Conservation (phyloP, 37 sponge, comb jelly and placozoan genomes). For the Eunapius fragilis region DNA sequence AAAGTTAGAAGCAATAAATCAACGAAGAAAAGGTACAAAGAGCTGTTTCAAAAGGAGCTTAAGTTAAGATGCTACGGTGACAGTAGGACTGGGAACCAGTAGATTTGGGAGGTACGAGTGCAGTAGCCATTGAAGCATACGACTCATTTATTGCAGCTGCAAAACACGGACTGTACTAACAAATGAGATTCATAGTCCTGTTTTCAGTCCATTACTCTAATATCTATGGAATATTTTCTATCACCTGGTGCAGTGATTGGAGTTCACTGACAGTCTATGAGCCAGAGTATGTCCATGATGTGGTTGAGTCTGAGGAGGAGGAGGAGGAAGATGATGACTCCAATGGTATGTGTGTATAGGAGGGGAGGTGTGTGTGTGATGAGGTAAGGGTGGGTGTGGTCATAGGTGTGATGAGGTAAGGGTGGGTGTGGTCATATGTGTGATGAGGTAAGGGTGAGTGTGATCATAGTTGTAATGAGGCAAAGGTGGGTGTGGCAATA, state of each 20-base stretch:
- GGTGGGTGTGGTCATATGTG: background rate
- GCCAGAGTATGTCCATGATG: slow-evolving; percentile 62
- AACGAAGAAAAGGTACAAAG: too few relatives aligned
- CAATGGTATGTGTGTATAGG: slow-evolving; percentile 53
- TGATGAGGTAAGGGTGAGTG: background rate
- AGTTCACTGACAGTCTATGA: slow-evolving; percentile 42
- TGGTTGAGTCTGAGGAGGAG: slow-evolving; percentile 55
- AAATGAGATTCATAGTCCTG: too few relatives aligned
- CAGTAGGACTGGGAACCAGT: too few relatives aligned
- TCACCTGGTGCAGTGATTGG: slow-evolving; percentile 63
- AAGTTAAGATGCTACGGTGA: too few relatives aligned
- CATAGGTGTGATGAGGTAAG: background rate
- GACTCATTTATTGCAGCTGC: too few relatives aligned
- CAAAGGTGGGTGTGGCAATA: background rate
- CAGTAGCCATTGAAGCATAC: too few relatives aligned
- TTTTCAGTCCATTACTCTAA: too few relatives aligned
- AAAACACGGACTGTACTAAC: too few relatives aligned
- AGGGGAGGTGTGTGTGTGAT: background rate
- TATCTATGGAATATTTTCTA: too few relatives aligned
- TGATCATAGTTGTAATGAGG: background rate
- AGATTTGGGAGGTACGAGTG: too few relatives aligned
- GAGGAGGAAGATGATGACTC: slow-evolving; percentile 83
- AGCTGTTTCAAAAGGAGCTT: too few relatives aligned
- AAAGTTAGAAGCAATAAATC: too few relatives aligned
- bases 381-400: background rate